These are phyloP conservation scores for Julus scanicus DNA, from an alignment of 2,888 invertebrate genomes.

Conservation along the genomic window DNA sequence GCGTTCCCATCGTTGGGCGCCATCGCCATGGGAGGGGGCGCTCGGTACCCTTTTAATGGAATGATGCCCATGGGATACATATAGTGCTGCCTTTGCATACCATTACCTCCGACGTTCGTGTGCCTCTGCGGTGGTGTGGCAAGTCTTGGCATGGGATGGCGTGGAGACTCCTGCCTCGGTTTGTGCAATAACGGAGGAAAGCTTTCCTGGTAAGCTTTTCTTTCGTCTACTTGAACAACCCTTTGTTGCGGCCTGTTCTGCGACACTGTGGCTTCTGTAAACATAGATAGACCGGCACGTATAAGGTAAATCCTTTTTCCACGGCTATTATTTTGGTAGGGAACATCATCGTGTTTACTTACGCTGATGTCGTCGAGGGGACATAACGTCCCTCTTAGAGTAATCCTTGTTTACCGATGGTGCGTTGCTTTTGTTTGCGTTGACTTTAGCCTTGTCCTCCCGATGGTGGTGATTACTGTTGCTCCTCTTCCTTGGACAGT, in stretches of 20 bases:
- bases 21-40: constrained; percentile 3
- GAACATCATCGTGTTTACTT: neutral
- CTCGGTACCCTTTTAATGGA: neutral
- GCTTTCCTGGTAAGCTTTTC: neutral
- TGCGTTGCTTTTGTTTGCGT: neutral
- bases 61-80: neutral
- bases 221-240: neutral
- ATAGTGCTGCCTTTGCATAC: neutral
- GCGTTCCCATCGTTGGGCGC: neutral
- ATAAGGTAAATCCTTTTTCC: no score
- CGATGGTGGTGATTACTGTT: constrained; percentile 3
- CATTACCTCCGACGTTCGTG: neutral
- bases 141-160: neutral
- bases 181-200: neutral
- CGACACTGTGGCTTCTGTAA: no score
- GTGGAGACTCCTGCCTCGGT: neutral
- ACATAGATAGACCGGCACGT: no score
- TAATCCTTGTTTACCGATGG: neutral
- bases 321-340: no score
- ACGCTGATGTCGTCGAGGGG: neutral
- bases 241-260: neutral
- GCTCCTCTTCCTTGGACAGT: constrained; percentile 65
- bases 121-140: neutral
- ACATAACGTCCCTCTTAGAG: neutral
- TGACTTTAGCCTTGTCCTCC: neutral